Evolutionary conservation across 2,888 invertebrate genomes (phyloP).

Genomic region (Heliothis peltigera): DNA sequence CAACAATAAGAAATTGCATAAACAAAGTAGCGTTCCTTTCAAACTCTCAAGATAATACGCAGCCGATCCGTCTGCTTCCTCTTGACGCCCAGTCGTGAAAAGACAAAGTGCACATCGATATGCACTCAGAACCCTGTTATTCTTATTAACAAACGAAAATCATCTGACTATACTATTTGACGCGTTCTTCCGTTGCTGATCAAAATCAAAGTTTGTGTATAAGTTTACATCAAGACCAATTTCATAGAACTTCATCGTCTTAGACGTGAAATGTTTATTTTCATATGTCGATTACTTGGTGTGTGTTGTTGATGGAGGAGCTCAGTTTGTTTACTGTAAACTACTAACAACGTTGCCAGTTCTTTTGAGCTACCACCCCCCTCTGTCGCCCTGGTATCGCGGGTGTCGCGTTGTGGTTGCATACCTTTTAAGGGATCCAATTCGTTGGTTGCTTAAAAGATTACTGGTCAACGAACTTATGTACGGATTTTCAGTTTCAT

Average conservation of each 20-base stretch:
- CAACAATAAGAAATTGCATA: neutral
- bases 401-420: slow-evolving; percentile 28
- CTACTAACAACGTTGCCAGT: slow-evolving; percentile 70
- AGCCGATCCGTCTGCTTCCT: slow-evolving; percentile 34
- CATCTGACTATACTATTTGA: slow-evolving; percentile 51
- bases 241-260: slow-evolving; percentile 80
- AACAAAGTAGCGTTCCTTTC: slow-evolving; percentile 30
- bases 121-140: slow-evolving; percentile 48
- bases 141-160: slow-evolving; percentile 42
- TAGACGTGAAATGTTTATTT: slow-evolving; percentile 82
- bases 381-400: slow-evolving; percentile 20
- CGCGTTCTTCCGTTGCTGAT: slow-evolving; percentile 56
- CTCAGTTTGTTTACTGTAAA: slow-evolving; percentile 82
- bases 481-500: slow-evolving; percentile 47
- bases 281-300: slow-evolving; percentile 81
- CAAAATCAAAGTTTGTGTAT: slow-evolving; percentile 57
- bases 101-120: slow-evolving; percentile 43
- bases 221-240: slow-evolving; percentile 70
- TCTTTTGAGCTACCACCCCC: slow-evolving; percentile 59
- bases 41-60: slow-evolving; percentile 23
- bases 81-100: slow-evolving; percentile 22
- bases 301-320: slow-evolving; percentile 78
- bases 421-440: slow-evolving; percentile 46
- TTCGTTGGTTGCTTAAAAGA: slow-evolving; percentile 49
- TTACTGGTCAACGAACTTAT: slow-evolving; percentile 62